phyloP scores from a whole-genome alignment of 1,140 invertebrate genomes.

The Panonychus citri region DNA sequence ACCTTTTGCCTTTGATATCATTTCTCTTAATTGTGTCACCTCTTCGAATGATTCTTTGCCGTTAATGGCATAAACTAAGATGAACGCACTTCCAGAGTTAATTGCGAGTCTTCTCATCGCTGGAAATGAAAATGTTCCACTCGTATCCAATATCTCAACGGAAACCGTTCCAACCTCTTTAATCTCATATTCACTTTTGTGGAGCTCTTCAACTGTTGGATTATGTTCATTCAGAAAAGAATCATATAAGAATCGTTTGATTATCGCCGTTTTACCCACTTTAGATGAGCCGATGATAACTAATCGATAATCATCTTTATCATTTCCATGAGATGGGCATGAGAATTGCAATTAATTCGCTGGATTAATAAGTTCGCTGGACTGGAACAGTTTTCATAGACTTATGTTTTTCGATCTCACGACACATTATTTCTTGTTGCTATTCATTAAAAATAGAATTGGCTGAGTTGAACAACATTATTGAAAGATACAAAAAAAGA shows the following conservation, averaged over 20 bases:
- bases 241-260: constrained; percentile 57
- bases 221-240: constrained; percentile 57
- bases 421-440: too few relatives aligned
- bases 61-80: constrained; percentile 43
- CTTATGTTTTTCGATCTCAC: too few relatives aligned
- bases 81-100: constrained; percentile 65
- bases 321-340: too few relatives aligned
- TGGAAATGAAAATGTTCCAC: constrained; percentile 62
- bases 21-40: not conserved
- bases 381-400: too few relatives aligned
- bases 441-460: too few relatives aligned
- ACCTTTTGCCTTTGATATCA: not conserved
- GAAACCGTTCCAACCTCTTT: not conserved
- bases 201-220: constrained; percentile 69
- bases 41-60: constrained; percentile 14
- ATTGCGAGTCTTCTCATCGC: constrained; percentile 61
- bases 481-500: too few relatives aligned
- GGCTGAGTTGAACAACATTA: too few relatives aligned
- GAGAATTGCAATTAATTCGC: too few relatives aligned
- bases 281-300: constrained; percentile 57
- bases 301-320: constrained; percentile 27
- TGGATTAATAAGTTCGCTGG: too few relatives aligned
- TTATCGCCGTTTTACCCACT: constrained; percentile 64
- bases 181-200: constrained; percentile 53
- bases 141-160: constrained; percentile 17